Evolutionary conservation across 1,140 invertebrate species (phyloP).

Genomic region (Tetramorium alpestre): DNA sequence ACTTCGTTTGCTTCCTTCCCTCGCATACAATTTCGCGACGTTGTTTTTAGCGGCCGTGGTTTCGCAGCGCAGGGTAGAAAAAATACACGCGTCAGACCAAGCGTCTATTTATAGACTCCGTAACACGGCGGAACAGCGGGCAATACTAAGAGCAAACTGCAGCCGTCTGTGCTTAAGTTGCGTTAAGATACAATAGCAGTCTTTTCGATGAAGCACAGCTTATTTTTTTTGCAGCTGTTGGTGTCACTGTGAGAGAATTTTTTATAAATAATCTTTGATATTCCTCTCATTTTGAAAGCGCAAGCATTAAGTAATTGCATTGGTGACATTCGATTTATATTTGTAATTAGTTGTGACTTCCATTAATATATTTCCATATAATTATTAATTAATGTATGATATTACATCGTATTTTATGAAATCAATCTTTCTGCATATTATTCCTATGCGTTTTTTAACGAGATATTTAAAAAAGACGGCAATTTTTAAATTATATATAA

Average conservation of each 20-base stretch:
- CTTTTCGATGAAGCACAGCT: neutral
- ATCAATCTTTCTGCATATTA: neutral
- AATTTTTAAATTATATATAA: neutral
- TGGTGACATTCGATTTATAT: neutral
- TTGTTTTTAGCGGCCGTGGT: constrained; percentile 63
- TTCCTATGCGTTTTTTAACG: neutral
- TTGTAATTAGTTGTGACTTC: neutral
- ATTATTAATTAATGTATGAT: neutral
- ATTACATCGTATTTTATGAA: neutral
- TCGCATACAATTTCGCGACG: constrained; percentile 74
- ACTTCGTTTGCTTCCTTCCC: constrained; percentile 41
- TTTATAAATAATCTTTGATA: neutral
- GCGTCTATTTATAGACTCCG: constrained; percentile 45
- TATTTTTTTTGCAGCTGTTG: neutral
- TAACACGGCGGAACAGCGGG: neutral
- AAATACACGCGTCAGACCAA: constrained; percentile 37
- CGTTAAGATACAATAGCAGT: neutral
- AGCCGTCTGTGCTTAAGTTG: constrained; percentile 16
- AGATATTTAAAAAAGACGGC: neutral
- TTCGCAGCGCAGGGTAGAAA: neutral
- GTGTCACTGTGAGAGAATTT: neutral
- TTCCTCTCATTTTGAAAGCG: neutral
- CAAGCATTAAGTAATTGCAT: neutral
- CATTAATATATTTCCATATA: neutral
- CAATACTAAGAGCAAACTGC: constrained; percentile 47